Evolutionary conservation across 2,113 vertebrate genomes (phyloP), one percentile per base, ranked within the genome.

Genomic region (Pyrgilauda ruficollis): DNA sequence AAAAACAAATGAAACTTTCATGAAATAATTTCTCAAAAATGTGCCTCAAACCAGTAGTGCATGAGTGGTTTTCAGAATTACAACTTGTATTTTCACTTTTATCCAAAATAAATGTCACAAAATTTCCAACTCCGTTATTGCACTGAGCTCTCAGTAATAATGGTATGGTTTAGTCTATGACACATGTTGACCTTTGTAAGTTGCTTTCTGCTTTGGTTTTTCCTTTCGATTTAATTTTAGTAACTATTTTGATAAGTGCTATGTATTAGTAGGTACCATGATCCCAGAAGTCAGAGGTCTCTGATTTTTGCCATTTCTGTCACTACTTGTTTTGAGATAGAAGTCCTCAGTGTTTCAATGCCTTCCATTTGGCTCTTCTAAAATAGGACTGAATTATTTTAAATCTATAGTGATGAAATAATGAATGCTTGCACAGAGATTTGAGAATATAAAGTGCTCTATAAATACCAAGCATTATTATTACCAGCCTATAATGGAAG

Each of bases 401-500:
- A 86, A 90, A 68, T 64, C 58, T 70, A 10, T 62, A 76, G 47
- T 81, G 90, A 94, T 89, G 79, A 86, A 96, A 86, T 94, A 94
- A 96, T 88, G 86, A 94, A 88, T 91, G 62, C 92, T 66, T 92
- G 61, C 53, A 77, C 37, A 77, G 77, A 90, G 62, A 77, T 85
- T 41, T 91, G 83, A 91, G 89, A 94, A 78, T 80, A 90, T 56
- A 89, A 95, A 94, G 86, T 83, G 76, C 16, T 95, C 85, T 96
- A 94, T 84, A 95, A 94, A 96, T 93, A 94, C 37, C 78, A 75
- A 84, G 72, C n/a, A 67, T 83, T 94, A 87, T 94, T 95, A 86
- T 89, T 90, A 69, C 31, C 26, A 95, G 55, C 37, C 77, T 89
- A 61, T 68, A 90, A 84, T 83, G 37, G 58, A 89, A 78, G 69